Percentiles rank a stretch among this genome's conserved stretches.
These are phyloP conservation scores for Macrostomum cliftonense DNA, from an alignment of 2,888 invertebrate species.

Conservation along the genomic window DNA sequence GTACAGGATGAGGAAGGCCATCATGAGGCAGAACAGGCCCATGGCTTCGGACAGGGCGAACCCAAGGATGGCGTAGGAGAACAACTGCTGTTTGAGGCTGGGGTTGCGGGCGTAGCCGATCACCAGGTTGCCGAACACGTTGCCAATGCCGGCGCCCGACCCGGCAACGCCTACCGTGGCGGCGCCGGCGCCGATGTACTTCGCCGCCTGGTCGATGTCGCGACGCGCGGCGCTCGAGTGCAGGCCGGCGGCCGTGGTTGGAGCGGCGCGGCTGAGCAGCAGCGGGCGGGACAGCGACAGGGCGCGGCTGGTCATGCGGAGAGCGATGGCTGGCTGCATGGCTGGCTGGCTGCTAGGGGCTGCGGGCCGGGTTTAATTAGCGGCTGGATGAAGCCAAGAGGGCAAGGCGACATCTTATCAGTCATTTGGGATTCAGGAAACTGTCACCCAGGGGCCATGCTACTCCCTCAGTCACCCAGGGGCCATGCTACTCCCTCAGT, in stretches of 20 bases:
- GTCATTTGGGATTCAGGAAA: no score
- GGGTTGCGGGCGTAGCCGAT: conserved; percentile 89
- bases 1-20: conserved; percentile 91
- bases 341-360: no score
- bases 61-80: conserved; percentile 91
- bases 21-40: conserved; percentile 99
- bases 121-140: conserved; percentile 85
- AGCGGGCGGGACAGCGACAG: no score
- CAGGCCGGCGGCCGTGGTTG: conserved; percentile 12
- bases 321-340: no score
- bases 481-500: no score
- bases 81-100: conserved; percentile 84
- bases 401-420: no score
- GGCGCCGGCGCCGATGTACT: conserved; percentile 99
- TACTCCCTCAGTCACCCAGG: no score
- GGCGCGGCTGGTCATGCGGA: no score
- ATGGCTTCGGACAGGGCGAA: conserved; percentile 96
- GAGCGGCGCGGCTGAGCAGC: no score
- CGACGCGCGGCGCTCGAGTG: conserved; percentile 45
- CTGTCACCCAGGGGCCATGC: no score
- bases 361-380: no score
- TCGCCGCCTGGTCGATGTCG: conserved; percentile 99
- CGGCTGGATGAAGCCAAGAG: no score
- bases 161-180: conserved; percentile 99
- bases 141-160: conserved; percentile 92